Percentiles rank a stretch among this genome's conserved stretches.
phyloP scores from a whole-genome alignment of 2,888 invertebrate species.

The Strigamia maritima region DNA sequence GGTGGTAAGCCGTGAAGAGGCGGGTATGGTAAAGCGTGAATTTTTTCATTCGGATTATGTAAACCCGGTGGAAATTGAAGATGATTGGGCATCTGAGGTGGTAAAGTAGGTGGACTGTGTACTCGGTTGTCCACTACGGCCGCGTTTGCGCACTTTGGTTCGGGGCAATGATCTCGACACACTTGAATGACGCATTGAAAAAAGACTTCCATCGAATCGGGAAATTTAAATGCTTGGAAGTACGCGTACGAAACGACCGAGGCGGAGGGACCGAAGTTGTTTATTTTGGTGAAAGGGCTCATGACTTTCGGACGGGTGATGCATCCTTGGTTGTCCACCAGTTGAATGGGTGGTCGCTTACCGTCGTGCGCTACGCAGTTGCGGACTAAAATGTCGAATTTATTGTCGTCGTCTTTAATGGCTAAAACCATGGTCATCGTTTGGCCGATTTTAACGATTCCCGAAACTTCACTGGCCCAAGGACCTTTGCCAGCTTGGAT shows the following conservation, averaged over 20 bases:
- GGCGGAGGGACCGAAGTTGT: slow-evolving; percentile 90
- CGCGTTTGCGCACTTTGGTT: slow-evolving; percentile 74
- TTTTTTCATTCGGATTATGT: slow-evolving; percentile 39
- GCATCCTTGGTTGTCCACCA: slow-evolving; percentile 90
- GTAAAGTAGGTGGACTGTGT: not conserved
- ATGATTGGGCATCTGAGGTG: not conserved
- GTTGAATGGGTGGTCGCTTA: slow-evolving; percentile 84
- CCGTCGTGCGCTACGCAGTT: slow-evolving; percentile 94
- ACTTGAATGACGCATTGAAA: slow-evolving; percentile 96
- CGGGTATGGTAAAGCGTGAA: not conserved
- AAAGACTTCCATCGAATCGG: slow-evolving; percentile 94
- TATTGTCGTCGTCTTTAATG: slow-evolving; percentile 92
- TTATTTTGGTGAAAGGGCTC: slow-evolving; percentile 89
- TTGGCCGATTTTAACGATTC: slow-evolving; percentile 92
- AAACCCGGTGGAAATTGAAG: slow-evolving; percentile 36
- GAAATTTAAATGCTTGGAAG: slow-evolving; percentile 95
- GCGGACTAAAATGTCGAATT: slow-evolving; percentile 90
- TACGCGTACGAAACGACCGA: slow-evolving; percentile 92
- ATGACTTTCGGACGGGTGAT: slow-evolving; percentile 91
- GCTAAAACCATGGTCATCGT: slow-evolving; percentile 96
- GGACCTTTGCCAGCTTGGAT: slow-evolving; percentile 94
- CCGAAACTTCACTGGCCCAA: slow-evolving; percentile 95
- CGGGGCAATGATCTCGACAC: slow-evolving; percentile 87
- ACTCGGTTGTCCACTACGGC: slow-evolving; percentile 45
- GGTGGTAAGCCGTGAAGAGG: slow-evolving; percentile 7